Percentiles rank a stretch among this genome's conserved stretches.
phyloP scores from a whole-genome alignment of 2,113 vertebrate genomes.

The Pyrgilauda ruficollis region DNA sequence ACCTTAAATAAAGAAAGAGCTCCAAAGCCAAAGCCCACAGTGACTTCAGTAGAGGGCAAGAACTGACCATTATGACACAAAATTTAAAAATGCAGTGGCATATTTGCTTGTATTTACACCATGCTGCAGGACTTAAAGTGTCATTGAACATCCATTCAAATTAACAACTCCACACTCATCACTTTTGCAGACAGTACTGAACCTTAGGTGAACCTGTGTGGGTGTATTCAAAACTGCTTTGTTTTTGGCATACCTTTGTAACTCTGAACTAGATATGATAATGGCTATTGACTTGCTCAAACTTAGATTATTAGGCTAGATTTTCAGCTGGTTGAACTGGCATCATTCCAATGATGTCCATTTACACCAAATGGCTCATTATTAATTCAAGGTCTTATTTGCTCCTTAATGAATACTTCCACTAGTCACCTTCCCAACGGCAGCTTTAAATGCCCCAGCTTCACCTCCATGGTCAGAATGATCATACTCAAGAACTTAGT shows the following conservation, averaged over 20 bases:
- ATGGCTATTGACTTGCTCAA: conserved; percentile 43
- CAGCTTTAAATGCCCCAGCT: background rate
- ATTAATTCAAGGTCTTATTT: conserved; percentile 64
- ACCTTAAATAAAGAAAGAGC: background rate
- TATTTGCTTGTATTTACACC: background rate
- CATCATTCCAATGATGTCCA: conserved; percentile 7
- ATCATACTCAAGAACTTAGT: background rate
- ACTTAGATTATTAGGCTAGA: conserved; percentile 48
- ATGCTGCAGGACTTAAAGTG: background rate
- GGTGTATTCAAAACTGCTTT: background rate
- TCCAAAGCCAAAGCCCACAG: background rate
- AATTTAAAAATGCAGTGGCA: background rate
- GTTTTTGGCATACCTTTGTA: conserved; percentile 6
- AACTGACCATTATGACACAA: background rate
- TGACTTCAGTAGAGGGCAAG: background rate
- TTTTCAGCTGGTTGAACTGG: conserved; percentile 55
- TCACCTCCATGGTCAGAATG: background rate
- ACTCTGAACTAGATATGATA: conserved; percentile 31
- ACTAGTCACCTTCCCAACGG: conserved; percentile 18
- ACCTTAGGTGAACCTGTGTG: conserved; percentile 33
- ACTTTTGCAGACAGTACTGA: conserved; percentile 24
- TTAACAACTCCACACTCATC: conserved; percentile 9
- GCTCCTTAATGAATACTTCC: conserved; percentile 47
- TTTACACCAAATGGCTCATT: conserved; percentile 56
- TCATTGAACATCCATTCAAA: conserved; percentile 19